phyloP scores from a whole-genome alignment of 1,140 invertebrate species.

The Prorops nasuta region DNA sequence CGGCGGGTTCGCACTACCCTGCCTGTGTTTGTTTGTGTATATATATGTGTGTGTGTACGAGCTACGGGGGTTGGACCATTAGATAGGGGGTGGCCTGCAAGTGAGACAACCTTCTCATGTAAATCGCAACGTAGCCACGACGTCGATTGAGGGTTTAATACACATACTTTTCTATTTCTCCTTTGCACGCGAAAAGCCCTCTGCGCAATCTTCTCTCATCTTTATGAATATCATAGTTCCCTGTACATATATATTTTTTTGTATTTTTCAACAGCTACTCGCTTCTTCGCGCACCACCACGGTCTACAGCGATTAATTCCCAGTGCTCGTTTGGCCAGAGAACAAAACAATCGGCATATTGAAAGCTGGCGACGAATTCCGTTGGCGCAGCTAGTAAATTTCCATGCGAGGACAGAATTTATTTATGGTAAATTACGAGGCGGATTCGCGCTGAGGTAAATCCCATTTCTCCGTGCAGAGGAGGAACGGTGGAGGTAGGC shows the following conservation, averaged over 20 bases:
- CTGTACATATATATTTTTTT: no score
- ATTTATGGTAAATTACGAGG: conserved; percentile 14
- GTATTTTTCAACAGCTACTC: no score
- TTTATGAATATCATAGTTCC: no score
- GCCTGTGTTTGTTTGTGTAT: no score
- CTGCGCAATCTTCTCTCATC: no score
- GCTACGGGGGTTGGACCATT: no score
- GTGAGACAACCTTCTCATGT: conserved; percentile 43
- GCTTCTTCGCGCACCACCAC: no score
- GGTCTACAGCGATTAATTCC: neutral
- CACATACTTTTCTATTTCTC: conserved; percentile 34
- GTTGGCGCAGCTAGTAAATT: neutral
- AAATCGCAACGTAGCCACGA: conserved; percentile 31
- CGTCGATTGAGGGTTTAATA: conserved; percentile 34
- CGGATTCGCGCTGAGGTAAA: conserved; percentile 8
- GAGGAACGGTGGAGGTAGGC: neutral
- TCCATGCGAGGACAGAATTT: conserved; percentile 12
- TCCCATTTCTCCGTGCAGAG: conserved; percentile 13
- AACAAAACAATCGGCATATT: no score
- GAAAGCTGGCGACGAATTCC: neutral
- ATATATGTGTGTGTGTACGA: no score
- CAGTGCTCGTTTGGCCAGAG: no score
- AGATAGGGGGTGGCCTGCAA: no score
- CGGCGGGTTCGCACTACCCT: conserved; percentile 19
- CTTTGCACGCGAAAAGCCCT: no score